These are phyloP conservation scores for Ovis aries DNA, from an alignment of 2,113 vertebrate genomes.

Conservation along the genomic window DNA sequence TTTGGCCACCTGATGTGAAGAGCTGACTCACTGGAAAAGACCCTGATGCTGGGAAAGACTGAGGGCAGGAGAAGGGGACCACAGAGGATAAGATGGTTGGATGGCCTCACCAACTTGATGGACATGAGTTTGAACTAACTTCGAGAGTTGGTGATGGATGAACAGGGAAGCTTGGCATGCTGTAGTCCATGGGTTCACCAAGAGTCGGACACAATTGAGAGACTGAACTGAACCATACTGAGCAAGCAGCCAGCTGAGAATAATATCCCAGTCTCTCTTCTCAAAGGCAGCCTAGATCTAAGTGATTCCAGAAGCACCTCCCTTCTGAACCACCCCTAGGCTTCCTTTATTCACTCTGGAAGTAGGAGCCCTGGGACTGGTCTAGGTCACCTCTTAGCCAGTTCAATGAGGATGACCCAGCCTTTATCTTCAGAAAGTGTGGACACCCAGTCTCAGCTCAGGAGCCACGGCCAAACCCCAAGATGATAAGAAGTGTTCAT, in stretches of 20 bases:
- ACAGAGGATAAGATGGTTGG: neutral
- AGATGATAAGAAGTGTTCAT: neutral
- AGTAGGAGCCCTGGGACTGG: neutral
- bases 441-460: neutral
- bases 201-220: rapidly evolving
- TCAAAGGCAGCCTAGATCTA: neutral
- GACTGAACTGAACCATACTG: neutral
- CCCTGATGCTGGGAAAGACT: neutral
- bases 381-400: neutral
- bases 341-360: neutral
- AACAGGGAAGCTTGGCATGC: neutral
- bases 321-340: neutral
- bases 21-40: neutral
- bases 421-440: neutral
- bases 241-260: neutral
- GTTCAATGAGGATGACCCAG: neutral
- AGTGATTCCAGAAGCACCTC: neutral
- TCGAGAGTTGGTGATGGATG: neutral
- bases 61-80: neutral
- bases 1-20: neutral
- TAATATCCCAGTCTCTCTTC: neutral
- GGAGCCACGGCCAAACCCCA: neutral
- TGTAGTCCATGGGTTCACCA: neutral
- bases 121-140: neutral
- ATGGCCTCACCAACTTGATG: neutral